phyloP scores from a whole-genome alignment of 23 tunicate species.

The Botrylloides violaceus region DNA sequence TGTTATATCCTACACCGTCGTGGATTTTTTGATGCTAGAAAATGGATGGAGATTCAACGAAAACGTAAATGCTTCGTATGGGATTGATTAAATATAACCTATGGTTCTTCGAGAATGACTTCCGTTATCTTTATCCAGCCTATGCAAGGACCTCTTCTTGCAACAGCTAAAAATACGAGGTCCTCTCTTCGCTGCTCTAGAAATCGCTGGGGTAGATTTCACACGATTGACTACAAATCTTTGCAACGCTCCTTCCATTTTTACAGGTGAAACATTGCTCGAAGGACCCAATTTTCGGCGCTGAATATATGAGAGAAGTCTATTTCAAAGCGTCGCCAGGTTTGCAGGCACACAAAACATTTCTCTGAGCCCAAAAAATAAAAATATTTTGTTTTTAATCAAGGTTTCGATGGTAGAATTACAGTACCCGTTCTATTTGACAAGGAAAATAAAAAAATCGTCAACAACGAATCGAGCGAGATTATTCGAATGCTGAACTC shows the following conservation, averaged over 20 bases:
- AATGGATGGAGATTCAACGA: conserved; percentile 87
- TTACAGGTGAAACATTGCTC: conserved; percentile 6
- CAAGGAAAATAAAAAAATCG: conserved; percentile 58
- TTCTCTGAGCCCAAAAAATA: background rate
- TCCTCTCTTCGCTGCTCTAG: no score
- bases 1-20: conserved; percentile 61
- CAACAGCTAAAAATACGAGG: no score
- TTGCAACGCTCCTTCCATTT: no score
- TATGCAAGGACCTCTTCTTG: no score
- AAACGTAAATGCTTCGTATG: conserved; percentile 16
- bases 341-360: no score
- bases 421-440: conserved; percentile 90
- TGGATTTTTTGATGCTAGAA: conserved; percentile 62
- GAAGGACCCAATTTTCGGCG: conserved; percentile 66
- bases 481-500: conserved; percentile 63
- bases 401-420: conserved; percentile 57
- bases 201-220: no score
- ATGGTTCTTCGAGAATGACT: no score
- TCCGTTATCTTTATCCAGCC: no score
- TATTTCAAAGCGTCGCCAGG: conserved; percentile 46
- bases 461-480: conserved; percentile 94
- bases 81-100: no score
- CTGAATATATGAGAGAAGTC: conserved; percentile 51
- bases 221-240: no score
- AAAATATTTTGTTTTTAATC: no score